Base-by-base conservation (phyloP, 2,888 invertebrate species). In the Cephus rjabovi region DNA sequence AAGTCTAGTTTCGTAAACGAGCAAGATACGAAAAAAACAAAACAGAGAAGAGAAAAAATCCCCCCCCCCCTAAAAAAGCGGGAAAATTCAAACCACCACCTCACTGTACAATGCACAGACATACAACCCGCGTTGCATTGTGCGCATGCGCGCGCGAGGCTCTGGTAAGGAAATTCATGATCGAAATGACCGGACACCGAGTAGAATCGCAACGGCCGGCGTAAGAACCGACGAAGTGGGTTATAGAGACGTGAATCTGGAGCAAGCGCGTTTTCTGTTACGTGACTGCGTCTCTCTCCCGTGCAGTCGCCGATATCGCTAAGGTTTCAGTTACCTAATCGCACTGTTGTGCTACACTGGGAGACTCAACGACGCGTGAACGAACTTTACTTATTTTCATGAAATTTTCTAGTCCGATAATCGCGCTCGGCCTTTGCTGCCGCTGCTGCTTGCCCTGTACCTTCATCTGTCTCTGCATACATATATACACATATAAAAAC, bases 301-400 rank as follows among this genome's bases (percentile, higher is more conserved):
- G 81, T 76, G 75, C 77, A 12, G 74, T 79, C 77, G 56, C 73
- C 76, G 76, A 80, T 75, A 78, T 81, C 82, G 84, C 81, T 82
- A 84, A 82, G 82, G 82, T 87, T 85, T 87, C 86, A 83, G 85
- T 87, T 87, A 86, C 86, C 86, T 87, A 87, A 87, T 87, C 87
- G 83, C 82, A 80, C 80, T 84, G 84, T 83, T 83, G 83, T 86
- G 84, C 82, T 83, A 83, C 84, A 81, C 74, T 75, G 75, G 75
- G 81, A 77, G 81, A 81, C 31, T 81, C 85, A 87, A 85, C 87
- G 87, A 86, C 85, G 86, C 87, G 85, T 86, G 85, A 87, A 87
- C 85, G 86, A 85, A 86, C 85, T 84, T 86, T 83, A 84, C 86
- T 82, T 84, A 81, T 84, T 82, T 84, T 84, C 85, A 84, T 82